A percentile compares a stretch with the other conserved stretches of the same genome.
phyloP scores from a whole-genome alignment of 2,888 invertebrate genomes.

The Bellardia pandia region DNA sequence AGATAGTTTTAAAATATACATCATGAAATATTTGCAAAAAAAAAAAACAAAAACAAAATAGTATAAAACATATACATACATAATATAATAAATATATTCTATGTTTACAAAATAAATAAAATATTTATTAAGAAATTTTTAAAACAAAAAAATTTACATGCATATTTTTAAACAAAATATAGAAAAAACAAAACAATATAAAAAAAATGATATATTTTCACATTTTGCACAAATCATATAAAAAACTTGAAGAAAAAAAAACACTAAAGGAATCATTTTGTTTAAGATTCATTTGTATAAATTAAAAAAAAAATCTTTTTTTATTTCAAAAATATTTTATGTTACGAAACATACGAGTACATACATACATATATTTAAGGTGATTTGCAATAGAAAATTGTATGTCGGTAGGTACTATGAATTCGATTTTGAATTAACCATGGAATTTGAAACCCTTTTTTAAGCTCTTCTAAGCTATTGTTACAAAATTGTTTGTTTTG shows the following conservation, averaged over 20 bases:
- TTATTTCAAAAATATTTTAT: neutral
- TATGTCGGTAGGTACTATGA: too few relatives aligned
- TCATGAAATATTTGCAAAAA: slow-evolving; percentile 35
- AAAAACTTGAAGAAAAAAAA: slow-evolving; percentile 9
- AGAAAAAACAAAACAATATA: slow-evolving; percentile 10
- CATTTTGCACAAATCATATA: slow-evolving; percentile 62
- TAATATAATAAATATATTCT: slow-evolving; percentile 17
- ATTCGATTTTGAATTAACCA: too few relatives aligned
- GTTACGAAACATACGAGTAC: neutral
- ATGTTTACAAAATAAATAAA: slow-evolving; percentile 32
- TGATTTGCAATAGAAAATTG: neutral
- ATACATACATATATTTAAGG: slow-evolving; percentile 8
- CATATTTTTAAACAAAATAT: neutral
- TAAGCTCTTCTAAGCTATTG: too few relatives aligned
- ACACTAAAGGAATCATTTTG: neutral
- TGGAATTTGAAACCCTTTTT: too few relatives aligned
- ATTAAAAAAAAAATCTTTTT: slow-evolving; percentile 1
- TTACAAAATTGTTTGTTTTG: too few relatives aligned
- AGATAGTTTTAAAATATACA: slow-evolving; percentile 72
- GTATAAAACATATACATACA: slow-evolving; percentile 7
- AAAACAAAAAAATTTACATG: neutral
- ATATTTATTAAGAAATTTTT: slow-evolving; percentile 1
- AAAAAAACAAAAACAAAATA: neutral
- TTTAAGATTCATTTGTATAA: slow-evolving; percentile 46
- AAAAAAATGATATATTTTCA: slow-evolving; percentile 26